Percentiles rank a stretch among this genome's conserved stretches.
Conservation (phyloP, 2,888 invertebrate species). For the Eupithecia dodoneata region DNA sequence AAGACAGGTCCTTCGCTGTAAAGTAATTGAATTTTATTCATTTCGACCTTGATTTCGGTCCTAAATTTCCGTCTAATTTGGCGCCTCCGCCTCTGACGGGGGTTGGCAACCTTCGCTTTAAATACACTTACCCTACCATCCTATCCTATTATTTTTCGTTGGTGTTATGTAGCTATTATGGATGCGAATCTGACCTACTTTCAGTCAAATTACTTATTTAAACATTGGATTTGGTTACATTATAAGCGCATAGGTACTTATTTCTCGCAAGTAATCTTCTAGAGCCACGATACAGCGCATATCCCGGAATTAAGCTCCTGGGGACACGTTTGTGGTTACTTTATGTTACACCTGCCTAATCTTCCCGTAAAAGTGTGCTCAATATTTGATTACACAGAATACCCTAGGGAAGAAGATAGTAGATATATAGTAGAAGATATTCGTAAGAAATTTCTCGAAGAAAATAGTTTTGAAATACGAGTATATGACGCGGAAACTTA, state of each 20-base stretch:
- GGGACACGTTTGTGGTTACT: conserved; percentile 20
- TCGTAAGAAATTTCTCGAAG: conserved; percentile 1
- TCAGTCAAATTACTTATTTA: conserved; percentile 29
- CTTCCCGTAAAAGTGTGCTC: conserved; percentile 7
- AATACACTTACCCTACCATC: conserved; percentile 21
- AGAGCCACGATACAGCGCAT: conserved; percentile 2
- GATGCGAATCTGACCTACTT: conserved; percentile 28
- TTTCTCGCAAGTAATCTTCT: conserved; percentile 18
- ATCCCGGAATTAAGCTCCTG: conserved; percentile 19
- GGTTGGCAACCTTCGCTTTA: conserved; percentile 26
- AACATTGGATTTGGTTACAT: conserved; percentile 41
- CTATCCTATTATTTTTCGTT: conserved; percentile 20
- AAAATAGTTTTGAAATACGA: conserved; percentile 19
- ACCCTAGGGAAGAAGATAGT: too few relatives aligned
- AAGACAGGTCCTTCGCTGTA: conserved; percentile 17
- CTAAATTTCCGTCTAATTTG: conserved; percentile 40
- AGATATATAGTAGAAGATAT: background rate
- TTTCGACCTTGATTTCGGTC: conserved; percentile 37
- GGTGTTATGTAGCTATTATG: conserved; percentile 21
- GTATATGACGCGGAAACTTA: conserved; percentile 12
- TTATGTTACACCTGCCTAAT: conserved; percentile 17
- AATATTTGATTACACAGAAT: conserved; percentile 17
- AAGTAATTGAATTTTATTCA: conserved; percentile 34
- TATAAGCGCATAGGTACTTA: conserved; percentile 3
- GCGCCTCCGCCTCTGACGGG: conserved; percentile 26